These are phyloP conservation scores for Acanthornis magna DNA, from an alignment of 2,797 vertebrate species.

Conservation along the genomic window DNA sequence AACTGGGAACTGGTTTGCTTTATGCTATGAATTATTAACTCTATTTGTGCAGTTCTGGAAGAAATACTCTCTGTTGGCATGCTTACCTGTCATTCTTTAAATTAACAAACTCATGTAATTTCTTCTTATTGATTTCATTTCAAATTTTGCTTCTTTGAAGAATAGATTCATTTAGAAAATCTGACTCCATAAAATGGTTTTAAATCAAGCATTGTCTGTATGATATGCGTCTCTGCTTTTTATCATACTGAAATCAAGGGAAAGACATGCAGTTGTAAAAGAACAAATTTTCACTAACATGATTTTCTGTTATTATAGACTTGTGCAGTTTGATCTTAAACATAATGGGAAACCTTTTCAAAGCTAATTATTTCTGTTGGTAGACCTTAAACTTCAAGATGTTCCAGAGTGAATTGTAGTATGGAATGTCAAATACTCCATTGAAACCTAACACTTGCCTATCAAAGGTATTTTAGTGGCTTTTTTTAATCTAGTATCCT, in stretches of 20 bases:
- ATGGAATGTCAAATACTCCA: neutral
- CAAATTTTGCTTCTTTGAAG: neutral
- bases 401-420: neutral
- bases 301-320: neutral
- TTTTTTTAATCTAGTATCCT: neutral
- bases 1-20: neutral
- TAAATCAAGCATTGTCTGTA: neutral
- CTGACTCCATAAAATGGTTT: neutral
- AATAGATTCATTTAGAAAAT: neutral
- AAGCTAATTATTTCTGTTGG: neutral
- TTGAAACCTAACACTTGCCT: neutral
- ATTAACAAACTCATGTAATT: neutral
- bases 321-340: neutral
- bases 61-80: neutral
- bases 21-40: neutral
- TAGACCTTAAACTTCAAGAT: neutral
- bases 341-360: neutral
- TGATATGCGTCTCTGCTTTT: neutral
- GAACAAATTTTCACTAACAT: neutral
- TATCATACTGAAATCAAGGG: neutral
- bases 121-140: neutral
- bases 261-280: neutral
- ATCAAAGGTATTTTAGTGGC: neutral
- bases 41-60: neutral
- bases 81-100: neutral